A percentile compares a stretch with the other conserved stretches of the same genome.
Conservation (phyloP, 2,113 vertebrate species). For the Oreochromis aureus region DNA sequence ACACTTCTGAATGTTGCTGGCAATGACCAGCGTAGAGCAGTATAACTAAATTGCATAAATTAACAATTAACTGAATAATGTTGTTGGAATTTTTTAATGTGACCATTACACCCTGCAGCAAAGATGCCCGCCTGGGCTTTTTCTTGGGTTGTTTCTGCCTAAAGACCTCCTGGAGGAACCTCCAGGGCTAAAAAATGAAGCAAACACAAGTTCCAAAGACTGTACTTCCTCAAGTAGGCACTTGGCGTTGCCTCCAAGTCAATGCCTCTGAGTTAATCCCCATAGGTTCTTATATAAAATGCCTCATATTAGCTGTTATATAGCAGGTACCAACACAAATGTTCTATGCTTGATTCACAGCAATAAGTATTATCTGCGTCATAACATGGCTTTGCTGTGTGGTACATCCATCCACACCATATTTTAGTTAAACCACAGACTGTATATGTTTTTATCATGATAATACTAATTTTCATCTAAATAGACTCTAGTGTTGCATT, state of each 20-base stretch:
- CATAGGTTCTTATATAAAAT: background rate
- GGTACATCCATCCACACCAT: background rate
- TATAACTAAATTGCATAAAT: background rate
- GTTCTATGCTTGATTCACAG: fast-evolving
- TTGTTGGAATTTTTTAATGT: background rate
- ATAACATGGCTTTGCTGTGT: background rate
- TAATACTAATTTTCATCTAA: background rate
- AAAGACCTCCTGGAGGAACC: background rate
- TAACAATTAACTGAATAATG: background rate
- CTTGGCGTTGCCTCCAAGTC: background rate
- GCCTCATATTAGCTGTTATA: background rate
- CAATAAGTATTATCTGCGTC: background rate
- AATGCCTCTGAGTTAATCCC: background rate
- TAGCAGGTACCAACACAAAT: background rate
- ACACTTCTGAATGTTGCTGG: background rate
- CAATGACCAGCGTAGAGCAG: background rate
- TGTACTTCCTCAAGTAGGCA: background rate
- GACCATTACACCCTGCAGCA: background rate
- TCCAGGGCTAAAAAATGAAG: background rate
- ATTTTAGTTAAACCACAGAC: background rate
- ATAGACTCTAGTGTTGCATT: background rate
- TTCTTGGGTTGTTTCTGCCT: background rate
- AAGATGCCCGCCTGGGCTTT: background rate
- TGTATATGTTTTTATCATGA: background rate
- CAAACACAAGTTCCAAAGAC: background rate